These are phyloP conservation scores for Hydrolagus affinis DNA, from an alignment of 2,113 vertebrate species.

Conservation along the genomic window DNA sequence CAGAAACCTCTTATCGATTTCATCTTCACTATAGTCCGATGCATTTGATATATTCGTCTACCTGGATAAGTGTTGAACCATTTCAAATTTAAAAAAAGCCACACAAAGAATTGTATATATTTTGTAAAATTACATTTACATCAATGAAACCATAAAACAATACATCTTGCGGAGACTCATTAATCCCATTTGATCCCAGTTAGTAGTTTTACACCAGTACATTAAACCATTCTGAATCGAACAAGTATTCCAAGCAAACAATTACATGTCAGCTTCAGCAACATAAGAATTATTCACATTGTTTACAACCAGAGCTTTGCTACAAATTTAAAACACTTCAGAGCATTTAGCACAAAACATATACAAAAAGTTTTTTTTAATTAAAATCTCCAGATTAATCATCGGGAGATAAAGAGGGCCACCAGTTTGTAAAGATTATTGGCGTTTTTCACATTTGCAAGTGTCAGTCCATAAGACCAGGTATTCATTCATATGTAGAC, in stretches of 20 bases:
- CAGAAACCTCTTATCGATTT: too few relatives aligned
- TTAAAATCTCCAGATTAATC: conserved; percentile 70
- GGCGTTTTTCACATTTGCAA: conserved; percentile 33
- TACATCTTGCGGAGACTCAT: conserved; percentile 3
- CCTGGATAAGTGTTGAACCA: neutral
- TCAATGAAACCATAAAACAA: conserved; percentile 28
- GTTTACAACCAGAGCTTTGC: conserved; percentile 42
- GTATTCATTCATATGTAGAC: conserved; percentile 65
- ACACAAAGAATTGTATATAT: neutral
- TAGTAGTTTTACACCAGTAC: conserved; percentile 32
- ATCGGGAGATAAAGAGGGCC: conserved; percentile 66
- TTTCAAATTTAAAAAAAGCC: neutral
- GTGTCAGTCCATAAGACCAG: conserved; percentile 53
- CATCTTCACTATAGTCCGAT: too few relatives aligned
- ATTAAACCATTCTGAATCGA: conserved; percentile 15
- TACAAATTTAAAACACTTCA: conserved; percentile 63
- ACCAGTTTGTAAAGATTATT: conserved; percentile 47
- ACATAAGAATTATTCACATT: conserved; percentile 31
- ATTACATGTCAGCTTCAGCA: neutral
- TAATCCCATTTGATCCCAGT: conserved; percentile 5
- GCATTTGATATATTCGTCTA: too few relatives aligned
- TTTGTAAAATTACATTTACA: conserved; percentile 33
- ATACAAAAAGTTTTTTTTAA: conserved; percentile 87
- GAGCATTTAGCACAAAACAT: conserved; percentile 61
- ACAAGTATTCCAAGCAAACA: too few relatives aligned